phyloP scores from a whole-genome alignment of 2,888 invertebrate species.

The Neocrepidodera transversa region DNA sequence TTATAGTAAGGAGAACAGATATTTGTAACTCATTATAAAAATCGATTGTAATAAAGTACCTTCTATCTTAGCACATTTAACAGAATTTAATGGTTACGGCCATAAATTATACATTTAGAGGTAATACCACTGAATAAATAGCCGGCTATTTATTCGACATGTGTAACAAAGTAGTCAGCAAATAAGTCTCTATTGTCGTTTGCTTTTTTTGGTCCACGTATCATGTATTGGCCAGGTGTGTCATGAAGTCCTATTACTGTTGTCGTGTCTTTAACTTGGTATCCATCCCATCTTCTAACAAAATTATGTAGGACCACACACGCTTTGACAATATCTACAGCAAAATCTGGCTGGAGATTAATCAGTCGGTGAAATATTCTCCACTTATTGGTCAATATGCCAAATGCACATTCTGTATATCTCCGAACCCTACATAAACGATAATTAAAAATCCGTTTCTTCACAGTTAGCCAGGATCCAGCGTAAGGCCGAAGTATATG shows the following conservation, averaged over 20 bases:
- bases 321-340: conserved; percentile 40
- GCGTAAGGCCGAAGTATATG: conserved; percentile 33
- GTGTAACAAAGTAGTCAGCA: conserved; percentile 23
- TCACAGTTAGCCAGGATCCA: conserved; percentile 24
- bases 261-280: conserved; percentile 24
- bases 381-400: conserved; percentile 45
- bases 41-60: no score
- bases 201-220: conserved; percentile 9
- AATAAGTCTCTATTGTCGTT: conserved; percentile 21
- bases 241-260: conserved; percentile 21
- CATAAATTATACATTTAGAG: no score
- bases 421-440: conserved; percentile 40
- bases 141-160: no score
- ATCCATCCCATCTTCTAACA: conserved; percentile 36
- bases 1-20: no score
- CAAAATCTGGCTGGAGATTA: conserved; percentile 37
- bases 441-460: conserved; percentile 37
- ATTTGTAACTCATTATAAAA: no score
- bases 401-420: conserved; percentile 44
- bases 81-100: no score
- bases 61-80: no score
- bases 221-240: conserved; percentile 13
- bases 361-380: conserved; percentile 44
- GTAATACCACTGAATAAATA: no score
- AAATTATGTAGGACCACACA: conserved; percentile 41